Percentiles rank a stretch among this genome's conserved stretches.
Evolutionary conservation across 2,797 vertebrate species (phyloP).

Genomic region (Melanogrammus aeglefinus): DNA sequence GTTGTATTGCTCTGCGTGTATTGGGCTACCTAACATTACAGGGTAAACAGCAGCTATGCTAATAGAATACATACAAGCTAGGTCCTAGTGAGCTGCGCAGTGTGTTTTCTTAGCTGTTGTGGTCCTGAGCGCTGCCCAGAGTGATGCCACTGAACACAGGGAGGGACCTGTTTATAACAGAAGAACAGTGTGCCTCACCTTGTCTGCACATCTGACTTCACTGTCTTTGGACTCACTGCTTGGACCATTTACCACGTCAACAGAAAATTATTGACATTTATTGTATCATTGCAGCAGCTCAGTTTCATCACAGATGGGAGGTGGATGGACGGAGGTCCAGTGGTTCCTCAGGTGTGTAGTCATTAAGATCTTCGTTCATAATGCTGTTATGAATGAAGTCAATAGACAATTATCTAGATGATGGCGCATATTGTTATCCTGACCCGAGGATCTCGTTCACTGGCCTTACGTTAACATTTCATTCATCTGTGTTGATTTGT

Average conservation of each 20-base stretch:
- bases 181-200: slow-evolving; percentile 11
- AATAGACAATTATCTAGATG: not conserved
- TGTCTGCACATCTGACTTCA: slow-evolving; percentile 1
- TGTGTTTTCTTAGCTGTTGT: slow-evolving; percentile 79
- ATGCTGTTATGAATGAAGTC: not conserved
- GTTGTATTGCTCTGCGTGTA: slow-evolving; percentile 22
- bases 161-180: slow-evolving; percentile 41
- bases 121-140: slow-evolving; percentile 50
- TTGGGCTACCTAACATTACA: slow-evolving; percentile 49
- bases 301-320: not conserved
- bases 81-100: slow-evolving; percentile 63
- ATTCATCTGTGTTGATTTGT: not conserved
- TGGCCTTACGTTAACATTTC: not conserved
- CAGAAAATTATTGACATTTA: not conserved
- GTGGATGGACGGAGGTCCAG: not conserved
- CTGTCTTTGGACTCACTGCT: slow-evolving; percentile 13
- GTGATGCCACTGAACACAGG: slow-evolving; percentile 38
- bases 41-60: slow-evolving; percentile 65
- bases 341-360: not conserved
- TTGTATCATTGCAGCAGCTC: not conserved
- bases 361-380: not conserved
- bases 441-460: not conserved
- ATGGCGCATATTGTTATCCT: not conserved
- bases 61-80: slow-evolving; percentile 66
- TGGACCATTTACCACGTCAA: slow-evolving; percentile 3